Percentiles rank a stretch among this genome's conserved stretches.
phyloP scores from a whole-genome alignment of 2,113 vertebrate species.

The Uropsilus gracilis region DNA sequence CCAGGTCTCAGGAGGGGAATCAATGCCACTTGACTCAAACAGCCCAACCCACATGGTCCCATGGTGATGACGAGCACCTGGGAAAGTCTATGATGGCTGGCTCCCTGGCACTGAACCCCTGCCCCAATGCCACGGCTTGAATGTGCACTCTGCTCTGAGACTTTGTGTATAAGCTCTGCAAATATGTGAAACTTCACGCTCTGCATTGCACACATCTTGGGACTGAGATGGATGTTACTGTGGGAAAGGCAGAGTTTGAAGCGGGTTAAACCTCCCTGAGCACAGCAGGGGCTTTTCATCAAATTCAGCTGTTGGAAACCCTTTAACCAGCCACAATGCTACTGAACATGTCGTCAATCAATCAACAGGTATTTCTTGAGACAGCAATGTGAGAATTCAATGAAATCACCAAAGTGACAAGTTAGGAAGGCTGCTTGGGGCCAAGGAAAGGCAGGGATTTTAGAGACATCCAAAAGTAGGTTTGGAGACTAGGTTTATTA shows the following conservation, averaged over 20 bases:
- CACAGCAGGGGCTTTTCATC: conserved; percentile 69
- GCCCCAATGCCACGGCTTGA: background rate
- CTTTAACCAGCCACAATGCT: conserved; percentile 37
- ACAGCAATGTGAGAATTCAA: conserved; percentile 45
- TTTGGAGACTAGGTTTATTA: background rate
- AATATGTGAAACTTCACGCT: background rate
- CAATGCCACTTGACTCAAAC: background rate
- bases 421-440: background rate
- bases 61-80: background rate
- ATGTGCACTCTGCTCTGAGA: background rate
- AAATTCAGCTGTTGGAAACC: conserved; percentile 42
- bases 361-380: conserved; percentile 52
- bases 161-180: background rate
- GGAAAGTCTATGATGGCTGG: background rate
- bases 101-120: background rate
- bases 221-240: background rate
- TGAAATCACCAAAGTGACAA: conserved; percentile 20
- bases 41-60: fast-evolving
- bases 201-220: background rate
- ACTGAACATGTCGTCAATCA: conserved; percentile 62
- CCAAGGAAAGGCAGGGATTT: background rate
- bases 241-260: conserved; percentile 2
- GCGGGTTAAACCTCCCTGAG: conserved; percentile 23
- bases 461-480: background rate
- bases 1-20: background rate